Percentiles rank a stretch among this genome's conserved stretches.
Conservation (phyloP, 2,797 vertebrate species). For the Mormyrus proboscirostris region DNA sequence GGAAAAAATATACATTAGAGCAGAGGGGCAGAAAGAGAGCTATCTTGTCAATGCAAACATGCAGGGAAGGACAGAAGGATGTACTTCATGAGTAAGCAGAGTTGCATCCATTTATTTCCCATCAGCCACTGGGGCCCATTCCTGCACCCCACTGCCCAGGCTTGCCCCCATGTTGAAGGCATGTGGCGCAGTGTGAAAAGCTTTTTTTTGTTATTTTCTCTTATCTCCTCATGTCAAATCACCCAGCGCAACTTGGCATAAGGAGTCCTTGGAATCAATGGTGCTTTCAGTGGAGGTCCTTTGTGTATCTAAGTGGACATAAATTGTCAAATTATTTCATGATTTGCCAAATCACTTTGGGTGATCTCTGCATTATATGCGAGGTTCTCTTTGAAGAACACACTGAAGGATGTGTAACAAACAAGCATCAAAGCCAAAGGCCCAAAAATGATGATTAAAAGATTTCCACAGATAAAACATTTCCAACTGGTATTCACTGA, state of each 20-base stretch:
- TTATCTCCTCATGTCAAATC: neutral
- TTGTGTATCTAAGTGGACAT: neutral
- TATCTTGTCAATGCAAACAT: neutral
- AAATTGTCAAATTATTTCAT: neutral
- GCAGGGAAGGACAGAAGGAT: neutral
- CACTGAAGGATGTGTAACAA: neutral
- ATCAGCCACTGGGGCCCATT: neutral
- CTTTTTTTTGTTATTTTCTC: neutral
- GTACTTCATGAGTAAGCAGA: neutral
- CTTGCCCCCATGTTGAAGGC: neutral
- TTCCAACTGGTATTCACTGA: neutral
- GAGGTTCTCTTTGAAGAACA: neutral
- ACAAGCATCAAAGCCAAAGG: neutral
- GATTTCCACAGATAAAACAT: neutral
- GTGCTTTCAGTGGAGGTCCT: neutral
- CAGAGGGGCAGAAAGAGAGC: neutral
- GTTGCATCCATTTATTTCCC: neutral
- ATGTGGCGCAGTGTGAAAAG: neutral
- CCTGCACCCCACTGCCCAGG: neutral
- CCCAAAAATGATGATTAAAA: neutral
- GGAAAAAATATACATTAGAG: neutral
- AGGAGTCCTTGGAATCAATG: neutral
- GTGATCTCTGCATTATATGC: neutral
- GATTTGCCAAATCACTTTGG: neutral
- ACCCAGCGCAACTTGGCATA: neutral